These are phyloP conservation scores for Caenorhabditis plicata DNA, from an alignment of 2,888 invertebrate species.

Conservation along the genomic window DNA sequence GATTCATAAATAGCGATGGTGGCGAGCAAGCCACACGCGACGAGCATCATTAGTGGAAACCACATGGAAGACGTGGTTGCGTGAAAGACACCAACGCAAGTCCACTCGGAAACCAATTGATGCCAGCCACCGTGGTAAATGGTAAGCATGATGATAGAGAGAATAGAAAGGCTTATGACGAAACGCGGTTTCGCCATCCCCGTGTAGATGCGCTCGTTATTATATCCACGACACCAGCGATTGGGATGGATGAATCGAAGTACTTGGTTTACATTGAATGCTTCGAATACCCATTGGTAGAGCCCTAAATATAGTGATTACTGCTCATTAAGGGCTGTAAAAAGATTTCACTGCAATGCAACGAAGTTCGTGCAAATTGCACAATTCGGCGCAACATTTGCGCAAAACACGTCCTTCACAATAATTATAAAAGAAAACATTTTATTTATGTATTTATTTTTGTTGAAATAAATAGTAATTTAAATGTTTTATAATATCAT, in stretches of 20 bases:
- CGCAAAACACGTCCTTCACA: too few species aligned
- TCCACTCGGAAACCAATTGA: conserved; percentile 24
- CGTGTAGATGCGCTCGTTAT: conserved; percentile 5
- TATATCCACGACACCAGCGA: conserved; percentile 21
- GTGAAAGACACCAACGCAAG: conserved; percentile 27
- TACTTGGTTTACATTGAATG: conserved; percentile 32
- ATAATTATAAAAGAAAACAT: too few species aligned
- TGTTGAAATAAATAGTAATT: too few species aligned
- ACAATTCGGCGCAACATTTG: too few species aligned
- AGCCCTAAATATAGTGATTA: conserved; percentile 11
- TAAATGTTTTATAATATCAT: too few species aligned
- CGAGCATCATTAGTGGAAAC: conserved; percentile 11
- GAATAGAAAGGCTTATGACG: conserved; percentile 1
- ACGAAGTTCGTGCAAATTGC: too few species aligned
- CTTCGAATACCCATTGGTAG: conserved; percentile 28
- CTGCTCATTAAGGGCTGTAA: too few species aligned
- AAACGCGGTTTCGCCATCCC: conserved; percentile 19
- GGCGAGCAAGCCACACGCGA: conserved; percentile 5
- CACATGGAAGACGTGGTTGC: conserved; percentile 20
- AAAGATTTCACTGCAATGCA: too few species aligned
- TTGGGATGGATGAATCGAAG: conserved; percentile 25
- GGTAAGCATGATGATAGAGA: conserved; percentile 5
- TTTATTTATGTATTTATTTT: too few species aligned
- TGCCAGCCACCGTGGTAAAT: conserved; percentile 24
- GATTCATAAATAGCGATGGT: conserved; percentile 22